Percentiles rank a stretch among this genome's conserved stretches.
These are phyloP conservation scores for Cossypha dichroa DNA, from an alignment of 2,797 vertebrate genomes.

Conservation along the genomic window DNA sequence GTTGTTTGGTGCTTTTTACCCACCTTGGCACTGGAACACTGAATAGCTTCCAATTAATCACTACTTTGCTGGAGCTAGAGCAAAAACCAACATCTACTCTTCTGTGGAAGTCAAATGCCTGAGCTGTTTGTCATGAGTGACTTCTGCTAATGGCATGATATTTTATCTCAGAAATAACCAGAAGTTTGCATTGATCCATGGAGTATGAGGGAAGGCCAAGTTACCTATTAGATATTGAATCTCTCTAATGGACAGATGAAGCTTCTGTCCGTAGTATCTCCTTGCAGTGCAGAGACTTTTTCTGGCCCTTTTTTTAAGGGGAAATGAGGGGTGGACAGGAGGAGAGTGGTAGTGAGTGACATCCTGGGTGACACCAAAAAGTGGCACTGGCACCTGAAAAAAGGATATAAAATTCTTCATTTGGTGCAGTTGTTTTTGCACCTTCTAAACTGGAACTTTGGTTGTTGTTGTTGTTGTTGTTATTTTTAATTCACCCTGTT, in stretches of 20 bases:
- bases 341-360: not conserved
- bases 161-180: not conserved
- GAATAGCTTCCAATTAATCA: not conserved
- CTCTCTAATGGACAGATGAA: not conserved
- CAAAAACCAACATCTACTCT: not conserved
- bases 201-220: not conserved
- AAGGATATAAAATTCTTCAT: not conserved
- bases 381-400: not conserved
- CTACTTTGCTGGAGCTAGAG: not conserved
- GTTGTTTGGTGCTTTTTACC: not conserved
- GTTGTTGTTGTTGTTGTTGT: too few species aligned
- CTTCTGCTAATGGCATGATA: not conserved
- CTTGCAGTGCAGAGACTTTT: not conserved
- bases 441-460: not conserved
- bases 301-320: not conserved
- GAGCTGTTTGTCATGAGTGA: not conserved
- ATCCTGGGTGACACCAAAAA: not conserved
- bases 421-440: not conserved
- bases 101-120: not conserved
- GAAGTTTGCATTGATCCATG: not conserved
- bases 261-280: not conserved
- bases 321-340: fast-evolving
- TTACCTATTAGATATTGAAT: not conserved
- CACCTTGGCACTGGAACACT: not conserved
- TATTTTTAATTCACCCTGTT: not conserved